Percentiles rank a stretch among this genome's conserved stretches.
These are phyloP conservation scores for Cyclargus thomasi DNA, from an alignment of 1,140 invertebrate genomes.

Conservation along the genomic window DNA sequence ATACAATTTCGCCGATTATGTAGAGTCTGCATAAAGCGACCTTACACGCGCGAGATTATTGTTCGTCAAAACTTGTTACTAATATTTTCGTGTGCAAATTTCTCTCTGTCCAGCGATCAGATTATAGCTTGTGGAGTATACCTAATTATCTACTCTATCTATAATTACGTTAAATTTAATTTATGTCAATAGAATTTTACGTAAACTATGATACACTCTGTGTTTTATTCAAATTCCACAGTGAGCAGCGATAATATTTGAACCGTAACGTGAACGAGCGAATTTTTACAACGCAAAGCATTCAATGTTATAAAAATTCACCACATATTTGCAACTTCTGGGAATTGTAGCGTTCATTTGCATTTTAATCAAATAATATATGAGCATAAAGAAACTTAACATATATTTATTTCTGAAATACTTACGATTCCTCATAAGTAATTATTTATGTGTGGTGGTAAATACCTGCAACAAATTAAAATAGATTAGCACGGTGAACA, in stretches of 20 bases:
- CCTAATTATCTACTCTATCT: not conserved
- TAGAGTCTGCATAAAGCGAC: too few species aligned
- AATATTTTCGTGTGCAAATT: too few species aligned
- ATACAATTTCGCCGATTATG: too few species aligned
- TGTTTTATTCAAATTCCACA: constrained; percentile 6
- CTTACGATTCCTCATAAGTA: constrained; percentile 19
- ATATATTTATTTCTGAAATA: constrained; percentile 20
- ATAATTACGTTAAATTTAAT: not conserved
- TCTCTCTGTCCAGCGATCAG: too few species aligned
- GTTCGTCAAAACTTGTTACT: too few species aligned
- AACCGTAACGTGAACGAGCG: not conserved
- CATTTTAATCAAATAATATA: constrained; percentile 14
- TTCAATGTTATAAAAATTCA: constrained; percentile 11
- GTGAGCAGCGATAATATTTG: constrained; percentile 7
- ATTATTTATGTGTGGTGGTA: constrained; percentile 4
- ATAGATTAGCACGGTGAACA: constrained; percentile 27
- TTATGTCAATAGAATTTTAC: not conserved
- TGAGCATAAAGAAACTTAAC: constrained; percentile 9
- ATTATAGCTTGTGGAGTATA: too few species aligned
- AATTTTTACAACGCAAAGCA: not conserved
- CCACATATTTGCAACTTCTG: constrained; percentile 12
- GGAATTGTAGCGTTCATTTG: constrained; percentile 11
- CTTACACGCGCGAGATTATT: too few species aligned
- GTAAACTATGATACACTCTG: constrained; percentile 6
- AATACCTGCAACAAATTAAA: constrained; percentile 49